These are phyloP conservation scores for Epirrita christyi DNA, from an alignment of 2,888 invertebrate species.

Conservation along the genomic window DNA sequence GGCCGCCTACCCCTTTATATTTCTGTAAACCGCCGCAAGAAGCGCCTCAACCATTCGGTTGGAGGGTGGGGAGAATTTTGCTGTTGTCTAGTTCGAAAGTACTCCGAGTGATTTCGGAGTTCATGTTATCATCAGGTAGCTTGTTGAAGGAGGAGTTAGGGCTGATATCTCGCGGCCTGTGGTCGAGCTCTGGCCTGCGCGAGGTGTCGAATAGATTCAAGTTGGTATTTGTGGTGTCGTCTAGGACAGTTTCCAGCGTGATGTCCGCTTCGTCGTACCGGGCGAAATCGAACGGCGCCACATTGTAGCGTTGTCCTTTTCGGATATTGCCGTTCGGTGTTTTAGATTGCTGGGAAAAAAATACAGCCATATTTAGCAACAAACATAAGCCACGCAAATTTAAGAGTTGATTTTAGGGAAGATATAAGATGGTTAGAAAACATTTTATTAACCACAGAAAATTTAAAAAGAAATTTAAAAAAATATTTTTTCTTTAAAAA, in stretches of 20 bases:
- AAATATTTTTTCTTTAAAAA: too few relatives aligned
- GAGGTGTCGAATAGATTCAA: constrained; percentile 62
- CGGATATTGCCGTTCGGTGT: constrained; percentile 71
- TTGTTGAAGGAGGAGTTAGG: constrained; percentile 61
- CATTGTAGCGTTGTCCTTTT: constrained; percentile 56
- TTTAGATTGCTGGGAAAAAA: constrained; percentile 58
- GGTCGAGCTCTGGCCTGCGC: constrained; percentile 54
- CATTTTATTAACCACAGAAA: too few relatives aligned
- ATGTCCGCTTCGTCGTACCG: constrained; percentile 63
- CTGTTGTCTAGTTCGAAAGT: constrained; percentile 64
- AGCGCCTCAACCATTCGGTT: constrained; percentile 75
- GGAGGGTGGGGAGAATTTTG: constrained; percentile 73
- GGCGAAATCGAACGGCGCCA: constrained; percentile 64
- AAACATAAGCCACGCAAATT: too few relatives aligned
- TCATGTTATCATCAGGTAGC: constrained; percentile 80
- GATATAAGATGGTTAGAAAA: too few relatives aligned
- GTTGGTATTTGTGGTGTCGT: constrained; percentile 41
- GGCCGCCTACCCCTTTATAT: constrained; percentile 76
- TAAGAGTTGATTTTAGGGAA: too few relatives aligned
- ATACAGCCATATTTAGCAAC: background rate
- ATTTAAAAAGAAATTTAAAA: too few relatives aligned
- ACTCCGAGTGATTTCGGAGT: constrained; percentile 67
- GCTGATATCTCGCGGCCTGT: constrained; percentile 33
- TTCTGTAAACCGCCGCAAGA: constrained; percentile 45
- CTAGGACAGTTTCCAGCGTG: constrained; percentile 61